Evolutionary conservation across 2,888 invertebrate genomes (phyloP).

Genomic region (Agonopterix subpropinquella): DNA sequence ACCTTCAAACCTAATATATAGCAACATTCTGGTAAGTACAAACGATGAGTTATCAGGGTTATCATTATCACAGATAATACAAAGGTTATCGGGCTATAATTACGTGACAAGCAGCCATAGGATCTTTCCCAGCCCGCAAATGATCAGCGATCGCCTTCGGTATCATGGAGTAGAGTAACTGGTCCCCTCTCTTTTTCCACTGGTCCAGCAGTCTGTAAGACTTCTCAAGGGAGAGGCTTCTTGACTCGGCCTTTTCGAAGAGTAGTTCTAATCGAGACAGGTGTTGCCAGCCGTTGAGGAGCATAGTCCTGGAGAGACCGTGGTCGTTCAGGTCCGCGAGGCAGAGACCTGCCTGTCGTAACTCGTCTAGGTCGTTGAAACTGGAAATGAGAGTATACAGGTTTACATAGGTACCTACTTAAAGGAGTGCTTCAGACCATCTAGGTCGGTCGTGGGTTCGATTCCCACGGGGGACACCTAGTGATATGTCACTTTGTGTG

Average conservation of each 20-base stretch:
- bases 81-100: too few species aligned
- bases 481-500: too few species aligned
- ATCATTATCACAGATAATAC: too few species aligned
- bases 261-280: conserved; percentile 86
- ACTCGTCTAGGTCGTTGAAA: conserved; percentile 88
- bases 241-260: conserved; percentile 88
- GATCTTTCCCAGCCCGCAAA: conserved; percentile 83
- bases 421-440: too few species aligned
- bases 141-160: conserved; percentile 90
- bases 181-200: conserved; percentile 91
- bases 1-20: too few species aligned
- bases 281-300: conserved; percentile 90
- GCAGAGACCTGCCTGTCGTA: conserved; percentile 85
- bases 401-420: not conserved
- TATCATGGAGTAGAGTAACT: conserved; percentile 93
- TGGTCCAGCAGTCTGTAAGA: conserved; percentile 85
- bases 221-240: conserved; percentile 85
- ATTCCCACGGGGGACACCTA: too few species aligned
- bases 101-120: conserved; percentile 87
- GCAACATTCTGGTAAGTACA: too few species aligned
- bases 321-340: conserved; percentile 90
- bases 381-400: conserved; percentile 51
- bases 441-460: too few species aligned
- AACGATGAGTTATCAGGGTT: too few species aligned
- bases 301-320: conserved; percentile 88